These are phyloP conservation scores for Leucozona laternaria DNA, from an alignment of 2,888 invertebrate genomes.

Conservation along the genomic window DNA sequence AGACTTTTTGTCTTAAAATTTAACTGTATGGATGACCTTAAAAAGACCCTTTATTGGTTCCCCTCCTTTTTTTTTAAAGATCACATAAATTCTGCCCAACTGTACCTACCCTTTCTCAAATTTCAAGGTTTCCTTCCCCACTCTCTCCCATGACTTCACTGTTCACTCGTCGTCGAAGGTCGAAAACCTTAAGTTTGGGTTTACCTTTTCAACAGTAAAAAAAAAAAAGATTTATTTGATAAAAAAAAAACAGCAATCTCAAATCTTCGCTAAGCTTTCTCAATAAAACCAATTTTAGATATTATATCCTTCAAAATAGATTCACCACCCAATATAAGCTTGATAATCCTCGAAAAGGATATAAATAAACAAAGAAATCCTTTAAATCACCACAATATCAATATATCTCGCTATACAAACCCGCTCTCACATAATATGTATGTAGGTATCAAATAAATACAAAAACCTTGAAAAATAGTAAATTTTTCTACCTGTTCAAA, in stretches of 20 bases:
- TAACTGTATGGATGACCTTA: too few relatives aligned
- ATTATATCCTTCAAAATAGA: not conserved
- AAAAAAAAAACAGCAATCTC: not conserved
- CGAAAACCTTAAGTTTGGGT: not conserved
- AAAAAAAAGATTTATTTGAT: not conserved
- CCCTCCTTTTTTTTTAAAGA: too few relatives aligned
- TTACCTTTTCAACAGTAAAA: not conserved
- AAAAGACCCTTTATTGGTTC: too few relatives aligned
- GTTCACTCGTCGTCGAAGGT: not conserved
- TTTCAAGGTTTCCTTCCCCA: too few relatives aligned
- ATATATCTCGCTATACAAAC: not conserved
- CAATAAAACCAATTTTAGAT: not conserved
- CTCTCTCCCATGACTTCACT: not conserved
- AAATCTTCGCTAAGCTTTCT: not conserved
- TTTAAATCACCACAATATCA: constrained; percentile 25
- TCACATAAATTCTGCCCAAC: too few relatives aligned
- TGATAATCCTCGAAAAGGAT: constrained; percentile 2
- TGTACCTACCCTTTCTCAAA: too few relatives aligned
- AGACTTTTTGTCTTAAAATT: too few relatives aligned
- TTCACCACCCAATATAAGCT: not conserved
- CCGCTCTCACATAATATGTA: not conserved
- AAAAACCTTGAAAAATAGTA: constrained; percentile 12
- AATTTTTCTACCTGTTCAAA: constrained; percentile 10
- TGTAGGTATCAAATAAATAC: not conserved
- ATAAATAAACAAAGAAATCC: constrained; percentile 20